phyloP scores from a whole-genome alignment of 2,113 vertebrate genomes.

The Steatornis caripensis region DNA sequence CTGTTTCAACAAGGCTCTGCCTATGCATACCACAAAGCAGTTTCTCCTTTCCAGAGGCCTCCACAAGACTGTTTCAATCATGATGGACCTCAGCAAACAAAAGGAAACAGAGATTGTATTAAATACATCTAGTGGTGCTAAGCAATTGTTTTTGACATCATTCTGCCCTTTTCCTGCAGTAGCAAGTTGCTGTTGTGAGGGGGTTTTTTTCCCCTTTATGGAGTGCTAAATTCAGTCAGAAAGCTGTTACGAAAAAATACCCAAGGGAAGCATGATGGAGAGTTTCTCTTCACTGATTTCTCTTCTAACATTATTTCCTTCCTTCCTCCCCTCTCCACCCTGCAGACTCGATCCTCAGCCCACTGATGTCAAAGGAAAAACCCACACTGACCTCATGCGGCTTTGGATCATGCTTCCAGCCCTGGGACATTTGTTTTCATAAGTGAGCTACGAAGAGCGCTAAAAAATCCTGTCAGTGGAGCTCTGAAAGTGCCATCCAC shows the following conservation, averaged over 20 bases:
- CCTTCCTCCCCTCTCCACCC: slow-evolving; percentile 53
- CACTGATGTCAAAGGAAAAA: slow-evolving; percentile 57
- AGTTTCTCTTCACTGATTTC: slow-evolving; percentile 44
- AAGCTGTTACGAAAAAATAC: slow-evolving; percentile 35
- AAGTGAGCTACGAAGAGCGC: background rate
- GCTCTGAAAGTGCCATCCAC: background rate
- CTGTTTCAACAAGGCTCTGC: background rate
- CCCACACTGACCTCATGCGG: slow-evolving; percentile 42
- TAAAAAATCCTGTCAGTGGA: background rate
- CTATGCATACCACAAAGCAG: background rate
- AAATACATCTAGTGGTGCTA: background rate
- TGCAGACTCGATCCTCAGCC: background rate
- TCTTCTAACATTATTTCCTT: slow-evolving; percentile 60
- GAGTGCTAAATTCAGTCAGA: slow-evolving; percentile 44
- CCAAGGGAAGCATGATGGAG: slow-evolving; percentile 36
- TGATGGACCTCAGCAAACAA: background rate
- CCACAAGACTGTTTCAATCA: background rate
- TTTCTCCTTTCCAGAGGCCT: background rate
- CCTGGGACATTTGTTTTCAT: slow-evolving; percentile 25
- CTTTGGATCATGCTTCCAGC: background rate
- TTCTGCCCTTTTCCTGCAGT: background rate
- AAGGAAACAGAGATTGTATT: background rate
- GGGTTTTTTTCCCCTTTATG: background rate
- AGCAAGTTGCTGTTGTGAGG: background rate
- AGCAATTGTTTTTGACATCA: background rate